Base-by-base conservation (phyloP, 2,797 vertebrate species). In the Halcyon chelicuti region DNA sequence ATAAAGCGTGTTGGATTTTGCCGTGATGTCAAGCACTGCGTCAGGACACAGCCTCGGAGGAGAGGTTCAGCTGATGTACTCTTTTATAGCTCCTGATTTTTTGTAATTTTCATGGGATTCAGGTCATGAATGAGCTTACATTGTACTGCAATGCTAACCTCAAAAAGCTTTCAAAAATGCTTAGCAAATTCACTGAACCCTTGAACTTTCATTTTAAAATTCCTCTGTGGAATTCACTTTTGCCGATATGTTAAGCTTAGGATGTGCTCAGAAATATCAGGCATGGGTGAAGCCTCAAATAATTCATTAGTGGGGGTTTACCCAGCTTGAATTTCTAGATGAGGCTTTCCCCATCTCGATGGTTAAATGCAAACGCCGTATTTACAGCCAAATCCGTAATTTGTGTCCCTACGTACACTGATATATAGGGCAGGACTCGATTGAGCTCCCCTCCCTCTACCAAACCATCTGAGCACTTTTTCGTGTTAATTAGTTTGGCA, bases 401-500 rank as follows among this genome's bases (percentile, higher is more conserved):
- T 85, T 44, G 58, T 88, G 31, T 68, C 76, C 39, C 62, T 78
- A 0, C 1, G 0, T 33, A 33, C 35, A 40, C 11, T 55, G 51
- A 68, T 62, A 44, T 9, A 55, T 47, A 70, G 86, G 66, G 58
- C 55, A 57, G 80, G 63, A 52, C 39, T 75, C 80, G 77, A 90
- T 7, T 68, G 90, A 78, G 35, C 51, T 93, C 31, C 65, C 62
- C 70, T 81, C 62, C 66, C 66, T 91, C 51, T 31, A 18, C 85
- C 78, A 55, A 84, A 76, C 82, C 88, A 86, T 90, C 93, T 83
- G 79, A 91, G 76, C 87, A 7, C 63, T 66, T 67, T 42, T 31
- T 42, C 0, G 0, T 4, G 1, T 78, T 93, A 87, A 96, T 81
- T 82, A 84, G 67, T n/a, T 76, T 76, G 68, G 63, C 86, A 92